phyloP scores from a whole-genome alignment of 2,888 invertebrate species.

The Sipunculus nudus region DNA sequence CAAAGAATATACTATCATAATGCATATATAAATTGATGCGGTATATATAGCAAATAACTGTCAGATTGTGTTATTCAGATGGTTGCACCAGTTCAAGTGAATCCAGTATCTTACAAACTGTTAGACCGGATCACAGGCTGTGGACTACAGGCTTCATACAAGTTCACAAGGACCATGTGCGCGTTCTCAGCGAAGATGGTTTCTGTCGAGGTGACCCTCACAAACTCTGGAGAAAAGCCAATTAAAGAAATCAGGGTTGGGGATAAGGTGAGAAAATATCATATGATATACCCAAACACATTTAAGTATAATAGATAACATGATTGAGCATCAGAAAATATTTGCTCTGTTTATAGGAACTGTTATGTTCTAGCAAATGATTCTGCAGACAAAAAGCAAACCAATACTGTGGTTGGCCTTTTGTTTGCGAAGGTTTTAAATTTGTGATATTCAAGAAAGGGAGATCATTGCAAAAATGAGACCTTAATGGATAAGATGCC shows the following conservation, averaged over 20 bases:
- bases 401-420: too few relatives aligned
- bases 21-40: too few relatives aligned
- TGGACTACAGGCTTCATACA: conserved; percentile 68
- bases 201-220: conserved; percentile 81
- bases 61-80: too few relatives aligned
- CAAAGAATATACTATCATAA: too few relatives aligned
- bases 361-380: too few relatives aligned
- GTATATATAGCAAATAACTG: too few relatives aligned
- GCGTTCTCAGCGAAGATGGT: conserved; percentile 83
- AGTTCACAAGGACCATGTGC: conserved; percentile 61
- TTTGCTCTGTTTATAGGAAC: too few relatives aligned
- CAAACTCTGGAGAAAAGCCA: conserved; percentile 77
- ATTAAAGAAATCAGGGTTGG: conserved; percentile 77
- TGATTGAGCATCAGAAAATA: neutral
- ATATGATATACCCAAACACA: conserved; percentile 7
- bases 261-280: conserved; percentile 74
- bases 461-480: too few relatives aligned
- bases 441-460: too few relatives aligned
- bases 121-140: conserved; percentile 62
- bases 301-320: neutral
- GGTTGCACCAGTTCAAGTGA: conserved; percentile 63
- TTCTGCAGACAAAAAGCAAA: too few relatives aligned
- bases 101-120: conserved; percentile 67
- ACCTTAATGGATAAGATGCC: too few relatives aligned
- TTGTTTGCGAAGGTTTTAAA: too few relatives aligned